Base-by-base conservation (phyloP, 2,113 vertebrate species). In the Cyprinodon variegatus region DNA sequence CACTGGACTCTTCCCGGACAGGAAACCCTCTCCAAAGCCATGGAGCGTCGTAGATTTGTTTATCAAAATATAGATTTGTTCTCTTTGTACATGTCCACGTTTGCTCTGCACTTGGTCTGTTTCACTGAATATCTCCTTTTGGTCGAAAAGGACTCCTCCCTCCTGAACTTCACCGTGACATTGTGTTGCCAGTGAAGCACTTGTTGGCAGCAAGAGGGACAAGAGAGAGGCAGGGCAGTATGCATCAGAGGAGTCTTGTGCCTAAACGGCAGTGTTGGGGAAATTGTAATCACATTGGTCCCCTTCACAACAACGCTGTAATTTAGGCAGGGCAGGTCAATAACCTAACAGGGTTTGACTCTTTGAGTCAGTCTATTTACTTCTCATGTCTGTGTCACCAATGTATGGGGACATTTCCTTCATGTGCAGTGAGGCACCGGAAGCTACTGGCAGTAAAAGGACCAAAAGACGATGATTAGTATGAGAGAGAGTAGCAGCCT, bases 21-120 rank as follows among this genome's bases (percentile, higher is more conserved):
- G 59, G 72, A 83, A 82, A 79, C 50, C 20, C 88, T 78, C 68
- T 88, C 70, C 72, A 60, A 83, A 87, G 83, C 83, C 83, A 87
- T 73, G 82, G 78, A 91, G 83, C 81, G 83, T 85, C 86, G 74
- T 82, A 61, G 79, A 87, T 86, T 90, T 90, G 85, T 89, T 90
- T 94, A 94, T 93, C 91, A 93, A 95, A 93, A 94, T 94, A 93
- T 94, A 93, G 82, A 94, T 94, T 88, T 93, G 82, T 92, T 93
- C 84, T 91, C 90, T 93, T 92, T 94, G 87, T 93, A 93, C 91
- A 92, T 78, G 84, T 90, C 80, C 88, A 60, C 72, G n/a, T 65
- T 82, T 65, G 29, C 62, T 88, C 75, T 85, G 46, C 73, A 73
- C 73, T 89, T 86, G 82, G 86, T 89, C 86, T 87, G 20, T 77